Evolutionary conservation across 2,888 invertebrate species (phyloP), one percentile per base, ranked within the genome.

Genomic region (Drosophila lacicola): DNA sequence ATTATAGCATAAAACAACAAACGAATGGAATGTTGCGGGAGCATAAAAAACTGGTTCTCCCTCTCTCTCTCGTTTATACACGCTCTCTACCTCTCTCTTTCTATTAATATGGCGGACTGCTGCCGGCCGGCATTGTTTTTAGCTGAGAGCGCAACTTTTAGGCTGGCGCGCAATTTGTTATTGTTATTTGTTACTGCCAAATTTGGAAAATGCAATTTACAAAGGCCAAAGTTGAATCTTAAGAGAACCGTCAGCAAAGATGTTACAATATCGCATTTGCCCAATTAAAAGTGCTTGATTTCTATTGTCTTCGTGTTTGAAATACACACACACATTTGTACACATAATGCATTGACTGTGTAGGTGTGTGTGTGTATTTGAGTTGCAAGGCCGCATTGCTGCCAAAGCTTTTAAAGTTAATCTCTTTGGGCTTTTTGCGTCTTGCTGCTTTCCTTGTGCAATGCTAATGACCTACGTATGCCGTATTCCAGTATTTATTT

Each of bases 111-210:
- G 72, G 63, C 76, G 72, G 62, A 54, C 56, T 65, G 51, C 54
- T 68, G 57, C 82, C 82, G 82, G 82, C 82, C 82, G 82, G 82
- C 88, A 65, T 80, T 82, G 78, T 78, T 83, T 86, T 70, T 68
- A 65, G 67, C 80, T 66, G 82, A 80, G 84, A 78, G 75, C 61
- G 66, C 60, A 66, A 62, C 46, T 25, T 60, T 62, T 66, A 64
- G 61, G 55, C 42, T 68, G 65, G 72, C 82, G 75, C 75, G 78
- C 68, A 73, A 73, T 54, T 64, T 64, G 46, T 70, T 74, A 41
- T 47, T 56, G 17, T 61, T 71, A 39, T 60, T 67, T 44, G 49
- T 65, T 62, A 55, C 34, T 74, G 58, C 53, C 50, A 51, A 63
- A 57, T 57, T 68, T 57, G 54, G 63, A 37, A 60, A 56, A 60